Conservation (phyloP, 2,113 vertebrate species). For the Equus przewalskii region DNA sequence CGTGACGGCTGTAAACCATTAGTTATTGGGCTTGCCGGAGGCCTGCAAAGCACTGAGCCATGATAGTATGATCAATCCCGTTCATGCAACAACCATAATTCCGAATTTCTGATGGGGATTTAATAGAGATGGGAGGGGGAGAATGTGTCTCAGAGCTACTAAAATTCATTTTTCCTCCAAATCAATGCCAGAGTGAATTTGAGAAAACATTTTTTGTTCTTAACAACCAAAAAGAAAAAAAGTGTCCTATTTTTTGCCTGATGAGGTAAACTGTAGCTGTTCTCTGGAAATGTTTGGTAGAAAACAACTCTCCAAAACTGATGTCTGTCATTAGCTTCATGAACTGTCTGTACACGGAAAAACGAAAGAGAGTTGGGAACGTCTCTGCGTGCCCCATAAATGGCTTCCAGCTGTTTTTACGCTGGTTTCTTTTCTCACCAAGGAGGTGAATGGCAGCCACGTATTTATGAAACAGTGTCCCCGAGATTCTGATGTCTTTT, state of each 20-base stretch:
- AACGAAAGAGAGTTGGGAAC: not conserved
- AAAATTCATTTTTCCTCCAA: not conserved
- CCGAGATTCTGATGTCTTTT: conserved; percentile 41
- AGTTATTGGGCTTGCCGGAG: not conserved
- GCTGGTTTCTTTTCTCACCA: conserved; percentile 22
- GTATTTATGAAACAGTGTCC: not conserved
- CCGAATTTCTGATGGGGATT: conserved; percentile 70
- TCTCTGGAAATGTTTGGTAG: conserved; percentile 42
- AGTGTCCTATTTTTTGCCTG: conserved; percentile 54
- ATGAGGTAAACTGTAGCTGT: conserved; percentile 51
- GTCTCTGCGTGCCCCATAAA: conserved; percentile 31
- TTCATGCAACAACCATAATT: conserved; percentile 3
- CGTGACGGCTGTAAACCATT: conserved; percentile 60
- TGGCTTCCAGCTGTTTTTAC: conserved; percentile 3
- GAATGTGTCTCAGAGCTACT: not conserved
- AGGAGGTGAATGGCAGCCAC: conserved; percentile 12
- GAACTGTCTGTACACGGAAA: conserved; percentile 23
- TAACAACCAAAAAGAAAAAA: conserved; percentile 46
- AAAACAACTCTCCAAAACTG: conserved; percentile 33
- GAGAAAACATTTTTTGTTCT: conserved; percentile 44
- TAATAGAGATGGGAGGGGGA: not conserved
- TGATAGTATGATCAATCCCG: conserved; percentile 42
- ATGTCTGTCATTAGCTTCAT: not conserved
- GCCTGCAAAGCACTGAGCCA: not conserved
- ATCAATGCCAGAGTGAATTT: conserved; percentile 58